A percentile compares a stretch with the other conserved stretches of the same genome.
phyloP scores from a whole-genome alignment of 2,113 vertebrate species.

The Cryptotis parvus region DNA sequence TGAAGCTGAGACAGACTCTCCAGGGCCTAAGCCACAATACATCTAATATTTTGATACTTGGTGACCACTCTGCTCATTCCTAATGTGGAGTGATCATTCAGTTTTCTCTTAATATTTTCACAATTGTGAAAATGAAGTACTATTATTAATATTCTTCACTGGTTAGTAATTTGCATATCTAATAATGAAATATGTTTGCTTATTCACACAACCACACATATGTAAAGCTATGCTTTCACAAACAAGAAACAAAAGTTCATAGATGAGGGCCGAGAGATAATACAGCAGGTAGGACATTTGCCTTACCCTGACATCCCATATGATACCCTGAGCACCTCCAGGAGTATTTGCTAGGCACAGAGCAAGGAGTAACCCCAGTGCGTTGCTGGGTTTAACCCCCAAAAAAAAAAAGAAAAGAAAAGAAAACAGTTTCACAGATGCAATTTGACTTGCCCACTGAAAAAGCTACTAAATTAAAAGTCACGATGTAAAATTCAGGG shows the following conservation, averaged over 20 bases:
- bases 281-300: too few relatives aligned
- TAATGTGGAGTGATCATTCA: neutral
- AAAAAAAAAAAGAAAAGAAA: neutral
- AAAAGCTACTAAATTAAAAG: conserved; percentile 15
- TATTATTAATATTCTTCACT: neutral
- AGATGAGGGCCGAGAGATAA: too few relatives aligned
- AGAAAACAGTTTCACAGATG: neutral
- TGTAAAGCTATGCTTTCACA: neutral
- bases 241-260: neutral
- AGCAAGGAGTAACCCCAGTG: too few relatives aligned
- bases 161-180: neutral
- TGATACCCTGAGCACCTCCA: too few relatives aligned
- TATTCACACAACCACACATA: neutral
- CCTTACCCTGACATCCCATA: too few relatives aligned
- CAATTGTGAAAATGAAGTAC: neutral
- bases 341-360: too few relatives aligned
- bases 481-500: neutral
- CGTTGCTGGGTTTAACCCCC: too few relatives aligned
- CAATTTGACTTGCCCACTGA: neutral
- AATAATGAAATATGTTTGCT: conserved; percentile 5
- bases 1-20: neutral
- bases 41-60: neutral
- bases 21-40: neutral
- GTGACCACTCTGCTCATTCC: neutral
- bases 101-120: conserved; percentile 16